Evolutionary conservation across 2,113 vertebrate genomes (phyloP), one percentile per base, ranked within the genome.

Genomic region (Tringa solitaria): DNA sequence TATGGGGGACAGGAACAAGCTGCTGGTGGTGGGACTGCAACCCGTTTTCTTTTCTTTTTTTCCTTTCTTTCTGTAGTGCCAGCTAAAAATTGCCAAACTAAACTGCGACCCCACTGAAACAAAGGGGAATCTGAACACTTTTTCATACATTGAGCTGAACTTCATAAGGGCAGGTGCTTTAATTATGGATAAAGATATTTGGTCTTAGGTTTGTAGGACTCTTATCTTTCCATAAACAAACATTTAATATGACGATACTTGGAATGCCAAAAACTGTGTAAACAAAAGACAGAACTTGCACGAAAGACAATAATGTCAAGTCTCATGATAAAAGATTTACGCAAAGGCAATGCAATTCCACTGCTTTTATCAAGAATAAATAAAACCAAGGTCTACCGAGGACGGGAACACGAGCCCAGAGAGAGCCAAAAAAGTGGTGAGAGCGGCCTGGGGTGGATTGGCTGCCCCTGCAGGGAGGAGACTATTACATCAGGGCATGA

Each of bases 331-430:
- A 74, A 53, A 53, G 32, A 59, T 22, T 87, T 85, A 92, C 51
- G 94, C 46, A 96, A 97, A 80, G 35, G 70, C 70, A 67, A 84
- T 64, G 90, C 84, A 95, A 94, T 77, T 56, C 23, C 83, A 43
- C 33, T 6, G 83, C 46, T 90, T 97, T 97, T 96, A 97, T 97
- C 97, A 90, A 82, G 46, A 94, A 84, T 46, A 97, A 97, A 97
- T 45, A 97, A 89, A 93, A 59, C 90, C 97, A 97, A 97, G 91
- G 96, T 96, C 96, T 89, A 50, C 75, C 69, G 53, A 26, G 74
- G 76, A 67, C 5, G 63, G 87, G 56, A 88, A 84, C 12, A 6
- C 0, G 0, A 76, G 84, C 18, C 50, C 18, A 3, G 20, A 37
- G 63, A 85, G 46, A 90, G 89, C 26, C 48, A 82, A 73, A 56